Evolutionary conservation across 2,888 invertebrate genomes (phyloP).

Genomic region (Amphipyra berbera): DNA sequence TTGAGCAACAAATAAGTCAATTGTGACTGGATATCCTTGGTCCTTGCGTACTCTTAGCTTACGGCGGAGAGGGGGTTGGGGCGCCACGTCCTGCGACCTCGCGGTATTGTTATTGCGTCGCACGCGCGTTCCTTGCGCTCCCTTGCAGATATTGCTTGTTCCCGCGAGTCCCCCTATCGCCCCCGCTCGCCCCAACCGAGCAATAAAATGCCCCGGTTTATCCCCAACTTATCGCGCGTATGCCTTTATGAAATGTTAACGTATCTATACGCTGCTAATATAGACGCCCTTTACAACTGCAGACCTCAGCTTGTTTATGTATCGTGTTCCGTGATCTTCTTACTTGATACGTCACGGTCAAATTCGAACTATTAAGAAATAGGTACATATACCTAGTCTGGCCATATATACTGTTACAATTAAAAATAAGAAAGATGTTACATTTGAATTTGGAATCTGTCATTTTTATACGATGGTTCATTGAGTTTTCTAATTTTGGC

Average conservation of each 20-base stretch:
- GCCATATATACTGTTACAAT: no score
- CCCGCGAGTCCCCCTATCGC: not conserved
- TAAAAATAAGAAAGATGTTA: no score
- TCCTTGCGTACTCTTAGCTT: no score
- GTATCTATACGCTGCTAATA: not conserved
- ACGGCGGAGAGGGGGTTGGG: no score
- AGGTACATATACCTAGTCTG: no score
- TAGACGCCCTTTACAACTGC: not conserved
- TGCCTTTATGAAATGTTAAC: constrained; percentile 11
- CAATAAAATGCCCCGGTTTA: constrained; percentile 11
- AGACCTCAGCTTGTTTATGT: not conserved
- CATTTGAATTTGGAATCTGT: no score
- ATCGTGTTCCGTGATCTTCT: not conserved
- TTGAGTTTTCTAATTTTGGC: no score
- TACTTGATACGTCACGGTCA: not conserved
- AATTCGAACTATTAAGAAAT: no score
- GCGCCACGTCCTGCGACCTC: not conserved
- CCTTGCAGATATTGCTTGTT: constrained; percentile 2
- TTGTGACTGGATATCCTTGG: no score
- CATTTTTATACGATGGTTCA: no score
- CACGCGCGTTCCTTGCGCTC: constrained; percentile 4
- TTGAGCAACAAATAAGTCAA: no score
- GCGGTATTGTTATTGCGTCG: constrained; percentile 1
- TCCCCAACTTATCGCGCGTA: constrained; percentile 2
- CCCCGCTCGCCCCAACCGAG: no score